These are phyloP conservation scores for Melanophora roralis DNA, from an alignment of 2,888 invertebrate genomes.

Conservation along the genomic window DNA sequence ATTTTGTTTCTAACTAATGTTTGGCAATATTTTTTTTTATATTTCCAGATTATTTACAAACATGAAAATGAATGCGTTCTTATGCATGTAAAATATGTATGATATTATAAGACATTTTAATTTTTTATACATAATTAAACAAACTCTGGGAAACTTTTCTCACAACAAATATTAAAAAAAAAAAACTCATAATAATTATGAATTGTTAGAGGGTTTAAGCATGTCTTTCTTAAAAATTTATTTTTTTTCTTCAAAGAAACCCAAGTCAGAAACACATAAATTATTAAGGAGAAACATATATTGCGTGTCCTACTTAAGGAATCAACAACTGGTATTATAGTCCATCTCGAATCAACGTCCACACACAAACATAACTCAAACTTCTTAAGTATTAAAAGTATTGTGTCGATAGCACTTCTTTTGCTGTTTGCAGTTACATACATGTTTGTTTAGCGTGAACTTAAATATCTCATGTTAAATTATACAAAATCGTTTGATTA, in stretches of 20 bases:
- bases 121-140: conserved; percentile 32
- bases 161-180: background rate
- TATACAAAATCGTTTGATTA: conserved; percentile 20
- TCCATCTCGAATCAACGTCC: background rate
- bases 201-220: conserved; percentile 32
- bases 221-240: background rate
- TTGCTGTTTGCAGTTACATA: background rate
- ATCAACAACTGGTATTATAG: conserved; percentile 31
- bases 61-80: background rate
- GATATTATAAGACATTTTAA: conserved; percentile 1
- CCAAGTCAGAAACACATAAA: background rate
- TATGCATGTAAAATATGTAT: background rate
- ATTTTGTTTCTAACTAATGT: conserved; percentile 26
- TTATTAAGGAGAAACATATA: background rate
- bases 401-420: background rate
- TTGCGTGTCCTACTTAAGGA: conserved; percentile 36
- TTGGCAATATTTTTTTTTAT: conserved; percentile 12
- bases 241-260: background rate
- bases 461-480: conserved; percentile 34
- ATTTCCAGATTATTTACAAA: background rate
- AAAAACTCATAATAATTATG: conserved; percentile 17
- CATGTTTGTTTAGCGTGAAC: conserved; percentile 24
- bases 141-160: background rate
- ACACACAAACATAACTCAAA: conserved; percentile 15
- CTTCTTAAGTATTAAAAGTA: conserved; percentile 3